A percentile compares a stretch with the other conserved stretches of the same genome.
Evolutionary conservation across 2,888 invertebrate genomes (phyloP).

Genomic region (Eudasyphora cyanicolor): DNA sequence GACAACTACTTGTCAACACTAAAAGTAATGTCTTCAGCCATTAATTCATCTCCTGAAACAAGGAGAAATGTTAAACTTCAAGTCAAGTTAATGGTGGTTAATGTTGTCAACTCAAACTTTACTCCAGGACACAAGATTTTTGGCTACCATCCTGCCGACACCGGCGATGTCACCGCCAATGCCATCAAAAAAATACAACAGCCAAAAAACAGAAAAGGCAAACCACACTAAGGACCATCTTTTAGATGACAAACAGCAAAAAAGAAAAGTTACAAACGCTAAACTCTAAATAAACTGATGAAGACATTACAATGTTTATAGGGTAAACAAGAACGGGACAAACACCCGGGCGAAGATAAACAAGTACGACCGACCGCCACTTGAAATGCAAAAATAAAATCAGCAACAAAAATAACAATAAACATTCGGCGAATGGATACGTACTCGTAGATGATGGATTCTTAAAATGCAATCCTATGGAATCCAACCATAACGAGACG

Average conservation of each 20-base stretch:
- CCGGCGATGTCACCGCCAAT: slow-evolving; percentile 42
- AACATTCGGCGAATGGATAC: background rate
- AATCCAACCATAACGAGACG: background rate
- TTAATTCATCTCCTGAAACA: slow-evolving; percentile 13
- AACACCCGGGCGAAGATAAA: slow-evolving; percentile 21
- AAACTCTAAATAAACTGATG: slow-evolving; percentile 1
- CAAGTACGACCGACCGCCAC: too few relatives aligned
- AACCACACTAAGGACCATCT: background rate
- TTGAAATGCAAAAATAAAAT: slow-evolving; percentile 47
- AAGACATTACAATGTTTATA: slow-evolving; percentile 18
- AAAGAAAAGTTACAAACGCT: background rate
- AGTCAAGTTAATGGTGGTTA: slow-evolving; percentile 59
- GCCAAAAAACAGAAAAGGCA: slow-evolving; percentile 43
- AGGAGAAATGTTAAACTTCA: slow-evolving; percentile 24
- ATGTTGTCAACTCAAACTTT: slow-evolving; percentile 60
- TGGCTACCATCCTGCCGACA: slow-evolving; percentile 42
- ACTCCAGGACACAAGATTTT: slow-evolving; percentile 34
- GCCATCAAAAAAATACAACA: slow-evolving; percentile 48
- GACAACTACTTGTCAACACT: slow-evolving; percentile 51
- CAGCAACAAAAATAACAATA: slow-evolving; percentile 23
- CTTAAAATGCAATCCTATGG: slow-evolving; percentile 13
- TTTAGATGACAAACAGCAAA: background rate
- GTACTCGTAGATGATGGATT: slow-evolving; percentile 42
- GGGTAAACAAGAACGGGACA: background rate
- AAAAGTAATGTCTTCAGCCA: slow-evolving; percentile 31